A percentile compares a stretch with the other conserved stretches of the same genome.
phyloP scores from a whole-genome alignment of 2,797 vertebrate species.

The Aeoliscus strigatus region DNA sequence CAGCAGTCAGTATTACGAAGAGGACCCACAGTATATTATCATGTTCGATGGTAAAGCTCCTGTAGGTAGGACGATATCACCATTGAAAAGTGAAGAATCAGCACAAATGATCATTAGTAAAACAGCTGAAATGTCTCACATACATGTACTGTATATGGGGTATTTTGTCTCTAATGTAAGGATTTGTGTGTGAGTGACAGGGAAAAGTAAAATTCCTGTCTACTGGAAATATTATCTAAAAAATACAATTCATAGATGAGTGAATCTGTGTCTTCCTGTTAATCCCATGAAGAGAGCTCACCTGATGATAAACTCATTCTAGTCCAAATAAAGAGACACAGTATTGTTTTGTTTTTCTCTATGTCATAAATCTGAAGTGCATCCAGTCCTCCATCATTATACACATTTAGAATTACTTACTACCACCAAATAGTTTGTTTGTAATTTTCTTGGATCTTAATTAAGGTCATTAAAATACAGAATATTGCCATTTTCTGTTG shows the following conservation, averaged over 20 bases:
- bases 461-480: background rate
- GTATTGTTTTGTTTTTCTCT: background rate
- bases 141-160: background rate
- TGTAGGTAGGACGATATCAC: constrained; percentile 10
- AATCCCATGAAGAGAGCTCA: constrained; percentile 3
- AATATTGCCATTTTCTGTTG: background rate
- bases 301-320: background rate
- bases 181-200: constrained; percentile 3
- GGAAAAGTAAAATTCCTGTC: background rate
- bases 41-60: constrained; percentile 30
- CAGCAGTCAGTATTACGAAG: constrained; percentile 30
- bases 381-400: too few relatives aligned
- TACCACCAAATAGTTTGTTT: too few relatives aligned
- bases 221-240: background rate
- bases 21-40: constrained; percentile 34
- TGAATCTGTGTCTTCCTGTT: background rate
- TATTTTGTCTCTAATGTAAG: background rate
- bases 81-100: background rate
- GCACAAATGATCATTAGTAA: background rate
- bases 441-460: constrained; percentile 2
- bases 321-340: too few relatives aligned
- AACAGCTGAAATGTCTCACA: background rate
- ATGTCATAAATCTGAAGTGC: background rate
- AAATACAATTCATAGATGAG: background rate
- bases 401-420: too few relatives aligned